A percentile compares a stretch with the other conserved stretches of the same genome.
phyloP scores from a whole-genome alignment of 2,888 invertebrate species.

The Drosophila koepferae region DNA sequence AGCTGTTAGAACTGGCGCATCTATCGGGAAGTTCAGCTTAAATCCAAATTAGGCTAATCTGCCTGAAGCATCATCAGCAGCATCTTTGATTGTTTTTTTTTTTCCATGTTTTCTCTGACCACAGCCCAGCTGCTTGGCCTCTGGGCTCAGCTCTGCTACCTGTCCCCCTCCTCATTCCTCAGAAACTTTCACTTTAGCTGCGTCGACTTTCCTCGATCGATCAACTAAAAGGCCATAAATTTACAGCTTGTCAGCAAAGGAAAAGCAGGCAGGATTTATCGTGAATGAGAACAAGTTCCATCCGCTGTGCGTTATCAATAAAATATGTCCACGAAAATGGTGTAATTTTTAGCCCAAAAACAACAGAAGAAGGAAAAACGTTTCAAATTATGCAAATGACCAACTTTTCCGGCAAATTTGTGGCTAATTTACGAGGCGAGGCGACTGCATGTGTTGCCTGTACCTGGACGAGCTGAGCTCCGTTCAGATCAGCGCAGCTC shows the following conservation, averaged over 20 bases:
- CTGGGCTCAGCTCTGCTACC: background rate
- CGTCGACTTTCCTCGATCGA: constrained; percentile 39
- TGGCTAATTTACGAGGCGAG: constrained; percentile 76
- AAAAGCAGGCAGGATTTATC: background rate
- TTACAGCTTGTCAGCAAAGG: constrained; percentile 39
- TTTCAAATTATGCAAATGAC: constrained; percentile 46
- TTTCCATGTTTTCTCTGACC: constrained; percentile 58
- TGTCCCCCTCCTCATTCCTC: background rate
- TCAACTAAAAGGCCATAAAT: constrained; percentile 61
- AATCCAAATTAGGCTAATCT: constrained; percentile 32
- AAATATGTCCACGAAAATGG: constrained; percentile 49
- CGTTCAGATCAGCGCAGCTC: background rate
- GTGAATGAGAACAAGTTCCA: constrained; percentile 46
- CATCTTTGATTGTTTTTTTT: constrained; percentile 36
- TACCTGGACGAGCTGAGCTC: constrained; percentile 28
- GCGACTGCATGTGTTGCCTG: constrained; percentile 14
- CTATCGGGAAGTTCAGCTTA: constrained; percentile 22
- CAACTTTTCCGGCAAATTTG: constrained; percentile 77
- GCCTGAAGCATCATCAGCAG: constrained; percentile 30
- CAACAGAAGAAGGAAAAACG: background rate
- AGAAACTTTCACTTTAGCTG: constrained; percentile 58
- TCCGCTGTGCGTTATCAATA: constrained; percentile 18
- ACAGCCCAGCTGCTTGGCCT: constrained; percentile 41
- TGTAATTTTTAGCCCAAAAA: constrained; percentile 66
- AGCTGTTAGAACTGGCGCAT: constrained; percentile 21